Conservation (phyloP, 2,888 invertebrate species). For the Hymenopus coronatus region DNA sequence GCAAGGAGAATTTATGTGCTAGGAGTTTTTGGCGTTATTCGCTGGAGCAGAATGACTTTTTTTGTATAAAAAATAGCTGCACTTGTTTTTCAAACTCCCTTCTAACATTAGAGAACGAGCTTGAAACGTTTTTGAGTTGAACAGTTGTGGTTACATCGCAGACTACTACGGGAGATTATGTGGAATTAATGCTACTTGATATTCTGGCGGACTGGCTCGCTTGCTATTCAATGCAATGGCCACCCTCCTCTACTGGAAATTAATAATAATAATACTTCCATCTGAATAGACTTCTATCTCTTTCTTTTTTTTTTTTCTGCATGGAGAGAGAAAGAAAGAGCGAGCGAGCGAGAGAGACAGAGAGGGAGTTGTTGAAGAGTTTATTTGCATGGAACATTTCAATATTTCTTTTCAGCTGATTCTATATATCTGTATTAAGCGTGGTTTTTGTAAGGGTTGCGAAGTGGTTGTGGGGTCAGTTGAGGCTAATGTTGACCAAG, state of each 20-base stretch:
- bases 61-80: too few species aligned
- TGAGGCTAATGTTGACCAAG: not conserved
- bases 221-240: not conserved
- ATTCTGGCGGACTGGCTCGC: not conserved
- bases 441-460: conserved; percentile 15
- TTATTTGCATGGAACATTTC: conserved; percentile 11
- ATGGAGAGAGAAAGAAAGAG: too few species aligned
- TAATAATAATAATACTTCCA: not conserved
- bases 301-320: not conserved
- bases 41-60: not conserved
- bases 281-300: not conserved
- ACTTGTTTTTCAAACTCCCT: not conserved
- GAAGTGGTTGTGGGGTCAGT: not conserved
- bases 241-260: not conserved
- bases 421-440: not conserved
- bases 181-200: not conserved
- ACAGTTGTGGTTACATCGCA: not conserved
- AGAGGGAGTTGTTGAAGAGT: not conserved
- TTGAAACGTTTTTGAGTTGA: too few species aligned
- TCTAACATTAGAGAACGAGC: not conserved
- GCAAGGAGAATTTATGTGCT: not conserved
- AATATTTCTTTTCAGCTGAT: conserved; percentile 12
- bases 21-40: not conserved
- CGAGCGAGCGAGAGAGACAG: not conserved
- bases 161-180: not conserved